Evolutionary conservation across 1,140 invertebrate genomes (phyloP).

Genomic region (Drosophila grimshawi): DNA sequence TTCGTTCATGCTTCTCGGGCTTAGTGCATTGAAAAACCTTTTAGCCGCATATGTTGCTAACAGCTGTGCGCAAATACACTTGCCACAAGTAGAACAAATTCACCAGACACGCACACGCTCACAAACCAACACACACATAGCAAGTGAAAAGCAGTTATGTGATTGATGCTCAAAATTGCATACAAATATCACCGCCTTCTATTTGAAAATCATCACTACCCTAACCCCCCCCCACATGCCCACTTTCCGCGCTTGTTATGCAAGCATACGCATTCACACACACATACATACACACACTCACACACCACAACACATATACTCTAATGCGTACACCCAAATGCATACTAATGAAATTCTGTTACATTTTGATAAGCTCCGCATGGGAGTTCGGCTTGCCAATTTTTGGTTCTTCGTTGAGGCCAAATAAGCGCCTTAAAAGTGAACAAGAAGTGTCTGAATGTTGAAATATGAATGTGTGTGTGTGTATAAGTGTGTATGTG

Average conservation of each 20-base stretch:
- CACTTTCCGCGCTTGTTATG: conserved; percentile 6
- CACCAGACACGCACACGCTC: background rate
- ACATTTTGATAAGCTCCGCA: conserved; percentile 45
- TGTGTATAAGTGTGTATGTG: background rate
- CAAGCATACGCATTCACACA: conserved; percentile 41
- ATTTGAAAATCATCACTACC: background rate
- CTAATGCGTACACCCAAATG: conserved; percentile 23
- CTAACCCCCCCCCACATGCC: background rate
- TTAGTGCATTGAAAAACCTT: conserved; percentile 38
- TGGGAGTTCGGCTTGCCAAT: conserved; percentile 31
- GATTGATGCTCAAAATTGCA: conserved; percentile 50
- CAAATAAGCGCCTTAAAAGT: conserved; percentile 46
- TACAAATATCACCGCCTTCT: conserved; percentile 14
- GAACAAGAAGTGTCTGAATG: background rate
- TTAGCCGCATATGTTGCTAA: conserved; percentile 13
- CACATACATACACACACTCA: conserved; percentile 10
- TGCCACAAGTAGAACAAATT: conserved; percentile 20
- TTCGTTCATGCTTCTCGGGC: conserved; percentile 14
- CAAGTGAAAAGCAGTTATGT: conserved; percentile 17
- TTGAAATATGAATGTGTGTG: background rate
- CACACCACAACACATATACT: background rate
- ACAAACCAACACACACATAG: background rate
- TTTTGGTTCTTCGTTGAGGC: conserved; percentile 28
- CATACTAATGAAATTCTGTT: conserved; percentile 50
- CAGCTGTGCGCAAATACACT: conserved; percentile 2